Evolutionary conservation across 1,140 invertebrate species (phyloP).

Genomic region (Hyposmocoma kahamanoa): DNA sequence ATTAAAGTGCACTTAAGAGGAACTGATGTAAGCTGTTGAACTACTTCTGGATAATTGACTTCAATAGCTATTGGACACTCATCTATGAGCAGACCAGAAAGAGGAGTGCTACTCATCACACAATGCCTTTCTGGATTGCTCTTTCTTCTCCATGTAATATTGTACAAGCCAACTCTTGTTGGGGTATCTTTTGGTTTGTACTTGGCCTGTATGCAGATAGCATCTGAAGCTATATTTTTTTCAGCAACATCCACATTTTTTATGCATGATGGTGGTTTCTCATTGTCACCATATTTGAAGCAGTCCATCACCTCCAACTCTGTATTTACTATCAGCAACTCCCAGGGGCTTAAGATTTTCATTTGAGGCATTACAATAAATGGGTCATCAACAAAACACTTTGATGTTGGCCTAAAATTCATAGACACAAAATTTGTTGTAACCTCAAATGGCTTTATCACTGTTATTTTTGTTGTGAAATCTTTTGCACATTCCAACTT

Average conservation of each 20-base stretch:
- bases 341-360: conserved; percentile 80
- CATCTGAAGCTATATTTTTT: conserved; percentile 61
- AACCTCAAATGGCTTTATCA: conserved; percentile 82
- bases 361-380: conserved; percentile 82
- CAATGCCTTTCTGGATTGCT: conserved; percentile 28
- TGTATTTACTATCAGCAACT: conserved; percentile 78
- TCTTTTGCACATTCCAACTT: conserved; percentile 75
- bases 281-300: conserved; percentile 50
- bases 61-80: conserved; percentile 82
- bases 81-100: conserved; percentile 77
- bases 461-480: conserved; percentile 75
- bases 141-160: conserved; percentile 84
- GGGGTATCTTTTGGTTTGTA: conserved; percentile 71
- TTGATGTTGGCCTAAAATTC: conserved; percentile 78
- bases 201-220: conserved; percentile 58
- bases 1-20: conserved; percentile 81
- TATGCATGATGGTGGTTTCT: conserved; percentile 46
- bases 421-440: conserved; percentile 79
- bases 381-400: conserved; percentile 79
- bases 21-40: conserved; percentile 81
- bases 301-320: conserved; percentile 75
- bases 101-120: conserved; percentile 62
- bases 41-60: conserved; percentile 82
- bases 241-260: conserved; percentile 55
- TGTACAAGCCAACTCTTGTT: conserved; percentile 80